Evolutionary conservation across 2,888 invertebrate species (phyloP).

Genomic region (Drosophila mimica): DNA sequence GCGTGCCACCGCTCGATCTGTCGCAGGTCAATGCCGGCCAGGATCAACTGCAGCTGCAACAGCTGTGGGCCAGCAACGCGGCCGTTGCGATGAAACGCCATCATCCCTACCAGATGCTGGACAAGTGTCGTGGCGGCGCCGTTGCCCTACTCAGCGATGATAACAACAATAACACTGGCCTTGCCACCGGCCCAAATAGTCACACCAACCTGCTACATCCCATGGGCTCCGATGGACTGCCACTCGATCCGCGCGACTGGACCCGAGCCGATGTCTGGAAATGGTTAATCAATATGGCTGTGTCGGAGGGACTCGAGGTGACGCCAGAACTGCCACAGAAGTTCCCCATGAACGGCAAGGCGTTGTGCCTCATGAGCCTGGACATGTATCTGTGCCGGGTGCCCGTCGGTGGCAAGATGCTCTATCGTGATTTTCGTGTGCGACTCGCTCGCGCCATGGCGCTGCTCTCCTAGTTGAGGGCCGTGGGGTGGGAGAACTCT

Average conservation of each 20-base stretch:
- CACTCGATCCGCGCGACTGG: conserved; percentile 90
- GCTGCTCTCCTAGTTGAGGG: conserved; percentile 74
- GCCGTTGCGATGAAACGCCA: conserved; percentile 62
- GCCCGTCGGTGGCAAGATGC: conserved; percentile 88
- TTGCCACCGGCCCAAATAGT: conserved; percentile 26
- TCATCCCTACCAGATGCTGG: conserved; percentile 76
- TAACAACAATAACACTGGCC: conserved; percentile 58
- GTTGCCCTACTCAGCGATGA: conserved; percentile 49
- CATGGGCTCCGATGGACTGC: conserved; percentile 82
- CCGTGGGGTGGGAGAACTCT: neutral
- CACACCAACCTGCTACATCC: conserved; percentile 57
- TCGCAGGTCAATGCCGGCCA: conserved; percentile 82
- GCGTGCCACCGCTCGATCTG: conserved; percentile 84
- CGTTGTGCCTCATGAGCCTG: conserved; percentile 91
- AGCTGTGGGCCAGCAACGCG: conserved; percentile 67
- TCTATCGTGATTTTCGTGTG: conserved; percentile 90
- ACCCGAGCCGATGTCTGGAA: conserved; percentile 89
- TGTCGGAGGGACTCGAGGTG: conserved; percentile 85
- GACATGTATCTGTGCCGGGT: conserved; percentile 91
- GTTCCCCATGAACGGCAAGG: conserved; percentile 93
- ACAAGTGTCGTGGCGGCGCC: conserved; percentile 63
- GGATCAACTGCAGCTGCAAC: conserved; percentile 78
- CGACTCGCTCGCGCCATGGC: conserved; percentile 90
- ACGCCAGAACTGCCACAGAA: conserved; percentile 85
- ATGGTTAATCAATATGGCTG: conserved; percentile 88